phyloP scores from a whole-genome alignment of 2,113 vertebrate genomes.

The Notarius quadriscutis region DNA sequence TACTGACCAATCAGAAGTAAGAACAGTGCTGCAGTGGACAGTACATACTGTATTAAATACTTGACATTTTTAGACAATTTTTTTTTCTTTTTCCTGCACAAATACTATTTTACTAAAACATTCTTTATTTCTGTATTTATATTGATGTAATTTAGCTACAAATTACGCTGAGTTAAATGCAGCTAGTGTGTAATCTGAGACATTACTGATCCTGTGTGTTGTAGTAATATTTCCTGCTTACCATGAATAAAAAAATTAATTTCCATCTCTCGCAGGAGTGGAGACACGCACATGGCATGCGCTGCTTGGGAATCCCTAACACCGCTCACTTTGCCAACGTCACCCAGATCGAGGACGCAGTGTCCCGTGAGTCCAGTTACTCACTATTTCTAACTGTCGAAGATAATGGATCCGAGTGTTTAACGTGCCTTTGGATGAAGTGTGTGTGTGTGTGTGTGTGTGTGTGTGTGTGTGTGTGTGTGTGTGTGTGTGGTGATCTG shows the following conservation, averaged over 20 bases:
- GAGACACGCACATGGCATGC: slow-evolving; percentile 96
- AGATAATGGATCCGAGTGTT: neutral
- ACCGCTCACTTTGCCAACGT: slow-evolving; percentile 97
- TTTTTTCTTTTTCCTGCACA: neutral
- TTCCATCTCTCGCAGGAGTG: slow-evolving; percentile 79
- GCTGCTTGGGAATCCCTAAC: slow-evolving; percentile 96
- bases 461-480: too few species aligned
- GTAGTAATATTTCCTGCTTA: neutral
- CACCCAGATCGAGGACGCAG: slow-evolving; percentile 97
- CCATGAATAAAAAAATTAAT: neutral
- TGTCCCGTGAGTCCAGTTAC: slow-evolving; percentile 81
- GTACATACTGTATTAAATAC: neutral
- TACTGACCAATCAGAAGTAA: neutral
- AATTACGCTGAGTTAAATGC: too few species aligned
- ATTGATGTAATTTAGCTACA: neutral
- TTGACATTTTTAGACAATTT: neutral
- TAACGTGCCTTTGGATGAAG: neutral
- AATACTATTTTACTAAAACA: neutral
- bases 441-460: neutral
- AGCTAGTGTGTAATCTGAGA: neutral
- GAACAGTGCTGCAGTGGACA: neutral
- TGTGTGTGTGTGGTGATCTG: too few species aligned
- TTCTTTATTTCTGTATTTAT: neutral
- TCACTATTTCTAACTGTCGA: neutral
- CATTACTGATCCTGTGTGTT: neutral